phyloP scores from a whole-genome alignment of 2,113 vertebrate genomes.

The Sinocyclocheilus maitianheensis region DNA sequence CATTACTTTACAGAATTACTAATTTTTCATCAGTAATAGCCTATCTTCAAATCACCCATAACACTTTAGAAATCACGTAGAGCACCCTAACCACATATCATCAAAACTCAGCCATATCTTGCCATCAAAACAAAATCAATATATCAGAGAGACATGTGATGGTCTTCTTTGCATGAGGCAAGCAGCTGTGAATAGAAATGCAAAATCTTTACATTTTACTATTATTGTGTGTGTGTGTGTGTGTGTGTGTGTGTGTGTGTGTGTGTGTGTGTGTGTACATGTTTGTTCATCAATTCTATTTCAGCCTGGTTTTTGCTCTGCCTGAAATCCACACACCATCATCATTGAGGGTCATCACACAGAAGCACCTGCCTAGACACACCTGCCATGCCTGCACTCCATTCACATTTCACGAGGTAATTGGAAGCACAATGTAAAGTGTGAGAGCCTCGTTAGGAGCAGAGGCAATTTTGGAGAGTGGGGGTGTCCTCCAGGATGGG shows the following conservation, averaged over 20 bases:
- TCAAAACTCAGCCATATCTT: too few species aligned
- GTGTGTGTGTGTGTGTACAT: neutral
- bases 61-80: too few species aligned
- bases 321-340: neutral
- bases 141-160: too few species aligned
- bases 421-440: conserved; percentile 65
- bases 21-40: too few species aligned
- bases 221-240: too few species aligned
- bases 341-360: conserved; percentile 2
- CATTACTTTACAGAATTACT: neutral
- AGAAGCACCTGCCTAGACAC: neutral
- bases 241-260: too few species aligned
- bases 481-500: conserved; percentile 55
- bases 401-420: conserved; percentile 58
- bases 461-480: conserved; percentile 51
- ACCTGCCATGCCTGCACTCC: conserved; percentile 17
- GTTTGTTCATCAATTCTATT: neutral
- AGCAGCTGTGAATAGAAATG: too few species aligned
- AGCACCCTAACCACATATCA: too few species aligned
- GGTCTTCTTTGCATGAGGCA: too few species aligned
- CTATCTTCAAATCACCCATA: too few species aligned
- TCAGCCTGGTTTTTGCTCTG: neutral
- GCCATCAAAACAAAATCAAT: too few species aligned
- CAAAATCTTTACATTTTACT: too few species aligned
- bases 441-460: conserved; percentile 67